A percentile compares a stretch with the other conserved stretches of the same genome.
Conservation (phyloP, 2,888 invertebrate genomes). For the Brachypterus glaber region DNA sequence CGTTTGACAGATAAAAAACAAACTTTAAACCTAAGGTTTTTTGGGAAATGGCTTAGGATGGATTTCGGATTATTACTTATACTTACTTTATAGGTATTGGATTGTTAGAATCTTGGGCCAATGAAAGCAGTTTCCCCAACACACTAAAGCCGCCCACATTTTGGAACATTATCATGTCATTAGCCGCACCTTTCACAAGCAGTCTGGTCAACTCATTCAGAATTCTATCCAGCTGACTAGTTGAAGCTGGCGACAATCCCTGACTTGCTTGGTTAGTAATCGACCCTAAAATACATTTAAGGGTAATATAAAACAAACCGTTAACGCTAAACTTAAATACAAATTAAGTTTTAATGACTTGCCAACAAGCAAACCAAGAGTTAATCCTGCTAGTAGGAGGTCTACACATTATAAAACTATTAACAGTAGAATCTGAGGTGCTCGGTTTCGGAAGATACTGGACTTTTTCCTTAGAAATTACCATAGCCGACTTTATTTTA, state of each 20-base stretch:
- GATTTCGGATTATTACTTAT: conserved; percentile 6
- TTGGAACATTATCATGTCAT: conserved; percentile 41
- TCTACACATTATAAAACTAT: too few species aligned
- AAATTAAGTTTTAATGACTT: too few species aligned
- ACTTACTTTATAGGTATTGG: conserved; percentile 57
- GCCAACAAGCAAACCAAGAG: too few species aligned
- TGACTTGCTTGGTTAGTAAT: conserved; percentile 39
- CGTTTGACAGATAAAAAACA: too few species aligned
- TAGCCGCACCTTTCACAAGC: conserved; percentile 36
- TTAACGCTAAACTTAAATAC: not conserved
- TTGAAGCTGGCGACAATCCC: conserved; percentile 39
- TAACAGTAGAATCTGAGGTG: too few species aligned
- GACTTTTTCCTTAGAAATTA: too few species aligned
- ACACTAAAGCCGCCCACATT: conserved; percentile 52
- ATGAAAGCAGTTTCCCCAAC: conserved; percentile 53
- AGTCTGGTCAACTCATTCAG: conserved; percentile 47
- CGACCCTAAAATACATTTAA: conserved; percentile 29
- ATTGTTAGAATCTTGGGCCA: conserved; percentile 50
- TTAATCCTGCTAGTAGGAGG: too few species aligned
- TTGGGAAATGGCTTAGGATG: too few species aligned
- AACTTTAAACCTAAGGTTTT: too few species aligned
- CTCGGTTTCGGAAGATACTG: too few species aligned
- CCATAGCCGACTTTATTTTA: too few species aligned
- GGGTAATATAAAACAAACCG: not conserved
- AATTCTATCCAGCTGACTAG: conserved; percentile 44